phyloP scores from a whole-genome alignment of 2,113 vertebrate species.

The Agapornis roseicollis region DNA sequence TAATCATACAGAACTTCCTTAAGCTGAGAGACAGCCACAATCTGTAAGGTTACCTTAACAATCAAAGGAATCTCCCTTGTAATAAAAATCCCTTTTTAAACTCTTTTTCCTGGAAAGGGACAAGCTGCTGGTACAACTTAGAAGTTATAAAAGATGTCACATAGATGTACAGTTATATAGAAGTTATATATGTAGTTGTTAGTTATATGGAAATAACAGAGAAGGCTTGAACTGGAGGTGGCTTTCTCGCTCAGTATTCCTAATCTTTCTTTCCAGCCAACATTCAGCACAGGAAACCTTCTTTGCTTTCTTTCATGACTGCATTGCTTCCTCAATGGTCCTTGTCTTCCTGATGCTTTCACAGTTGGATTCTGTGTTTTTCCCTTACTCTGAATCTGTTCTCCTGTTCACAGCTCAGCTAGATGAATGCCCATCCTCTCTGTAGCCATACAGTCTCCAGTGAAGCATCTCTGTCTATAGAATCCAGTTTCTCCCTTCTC shows the following conservation, averaged over 20 bases:
- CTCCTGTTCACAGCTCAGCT: background rate
- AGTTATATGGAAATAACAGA: background rate
- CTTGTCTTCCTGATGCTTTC: slow-evolving; percentile 26
- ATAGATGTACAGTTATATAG: background rate
- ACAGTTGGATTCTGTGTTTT: slow-evolving; percentile 20
- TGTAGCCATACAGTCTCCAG: background rate
- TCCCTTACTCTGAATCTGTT: slow-evolving; percentile 7
- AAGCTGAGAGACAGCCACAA: background rate
- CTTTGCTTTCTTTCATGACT: background rate
- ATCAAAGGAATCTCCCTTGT: background rate
- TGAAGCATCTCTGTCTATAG: background rate
- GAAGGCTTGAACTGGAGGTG: background rate
- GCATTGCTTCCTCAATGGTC: background rate
- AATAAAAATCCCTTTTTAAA: background rate
- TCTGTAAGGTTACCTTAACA: background rate
- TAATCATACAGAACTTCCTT: background rate
- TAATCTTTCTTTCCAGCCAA: background rate
- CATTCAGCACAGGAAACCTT: background rate
- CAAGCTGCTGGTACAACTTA: background rate
- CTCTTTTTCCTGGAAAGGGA: background rate
- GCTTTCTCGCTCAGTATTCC: background rate
- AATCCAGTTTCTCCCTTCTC: background rate
- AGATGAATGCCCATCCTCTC: background rate
- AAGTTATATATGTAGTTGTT: background rate
- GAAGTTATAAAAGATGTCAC: background rate